These are phyloP conservation scores for Agelaius phoeniceus DNA, from an alignment of 2,113 vertebrate species.

Conservation along the genomic window DNA sequence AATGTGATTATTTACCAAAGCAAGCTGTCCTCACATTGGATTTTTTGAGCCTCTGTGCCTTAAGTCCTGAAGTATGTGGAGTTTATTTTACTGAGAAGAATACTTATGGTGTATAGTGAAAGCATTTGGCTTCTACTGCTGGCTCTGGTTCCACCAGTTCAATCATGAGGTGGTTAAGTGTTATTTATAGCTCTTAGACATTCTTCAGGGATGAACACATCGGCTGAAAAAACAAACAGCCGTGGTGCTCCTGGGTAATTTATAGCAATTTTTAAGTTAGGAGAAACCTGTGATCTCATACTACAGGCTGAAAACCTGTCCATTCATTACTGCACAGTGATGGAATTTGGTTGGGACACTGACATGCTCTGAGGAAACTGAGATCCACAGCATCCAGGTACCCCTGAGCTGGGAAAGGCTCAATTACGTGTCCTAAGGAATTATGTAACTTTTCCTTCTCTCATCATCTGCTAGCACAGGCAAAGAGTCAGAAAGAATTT, in stretches of 20 bases:
- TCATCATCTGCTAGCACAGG: background rate
- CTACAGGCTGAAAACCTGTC: constrained; percentile 6
- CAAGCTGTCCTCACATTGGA: background rate
- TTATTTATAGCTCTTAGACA: constrained; percentile 59
- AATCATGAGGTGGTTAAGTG: constrained; percentile 46
- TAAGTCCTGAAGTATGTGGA: background rate
- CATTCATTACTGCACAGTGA: background rate
- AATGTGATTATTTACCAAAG: background rate
- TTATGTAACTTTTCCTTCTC: background rate
- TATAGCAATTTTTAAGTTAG: constrained; percentile 42
- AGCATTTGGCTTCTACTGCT: constrained; percentile 22
- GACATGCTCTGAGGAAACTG: constrained; percentile 10
- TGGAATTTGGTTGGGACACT: constrained; percentile 49
- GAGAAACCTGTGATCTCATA: constrained; percentile 63
- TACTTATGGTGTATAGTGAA: background rate
- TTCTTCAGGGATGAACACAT: constrained; percentile 59
- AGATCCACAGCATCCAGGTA: constrained; percentile 20
- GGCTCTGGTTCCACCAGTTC: background rate
- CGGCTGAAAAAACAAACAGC: constrained; percentile 29
- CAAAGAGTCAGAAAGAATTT: background rate
- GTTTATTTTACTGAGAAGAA: constrained; percentile 17
- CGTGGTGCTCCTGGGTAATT: constrained; percentile 15
- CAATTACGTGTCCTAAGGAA: background rate
- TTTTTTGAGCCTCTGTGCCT: background rate
- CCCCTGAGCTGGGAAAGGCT: background rate